A percentile compares a stretch with the other conserved stretches of the same genome.
Evolutionary conservation across 2,113 vertebrate species (phyloP).

Genomic region (Panthera tigris): DNA sequence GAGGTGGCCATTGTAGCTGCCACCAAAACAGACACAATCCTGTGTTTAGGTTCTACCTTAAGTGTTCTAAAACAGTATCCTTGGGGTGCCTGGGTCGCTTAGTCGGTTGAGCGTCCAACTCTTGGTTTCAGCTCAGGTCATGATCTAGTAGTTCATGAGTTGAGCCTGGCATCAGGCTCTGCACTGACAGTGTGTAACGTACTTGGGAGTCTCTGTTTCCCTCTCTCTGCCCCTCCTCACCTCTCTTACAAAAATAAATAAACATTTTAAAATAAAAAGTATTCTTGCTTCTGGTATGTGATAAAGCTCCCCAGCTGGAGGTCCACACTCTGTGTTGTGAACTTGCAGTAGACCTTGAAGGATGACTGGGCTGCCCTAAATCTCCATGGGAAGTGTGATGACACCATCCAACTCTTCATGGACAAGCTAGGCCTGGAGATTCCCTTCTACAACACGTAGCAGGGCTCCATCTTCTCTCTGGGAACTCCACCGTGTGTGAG

Average conservation of each 20-base stretch:
- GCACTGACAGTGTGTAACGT: too few species aligned
- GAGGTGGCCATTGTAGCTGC: constrained; percentile 91
- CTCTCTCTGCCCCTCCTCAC: too few species aligned
- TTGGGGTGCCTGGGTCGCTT: background rate
- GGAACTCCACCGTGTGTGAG: constrained; percentile 85
- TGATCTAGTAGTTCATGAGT: too few species aligned
- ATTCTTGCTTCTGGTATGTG: constrained; percentile 93
- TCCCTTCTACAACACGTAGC: constrained; percentile 88
- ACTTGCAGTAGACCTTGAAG: constrained; percentile 96
- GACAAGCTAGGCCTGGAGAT: constrained; percentile 88
- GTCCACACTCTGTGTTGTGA: constrained; percentile 93
- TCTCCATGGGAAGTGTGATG: constrained; percentile 93
- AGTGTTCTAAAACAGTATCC: constrained; percentile 96
- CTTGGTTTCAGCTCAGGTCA: too few species aligned
- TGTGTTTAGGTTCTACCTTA: constrained; percentile 95
- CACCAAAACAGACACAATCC: constrained; percentile 91
- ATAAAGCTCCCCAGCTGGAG: constrained; percentile 89
- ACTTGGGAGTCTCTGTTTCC: too few species aligned
- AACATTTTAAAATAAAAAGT: constrained; percentile 80
- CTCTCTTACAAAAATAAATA: too few species aligned
- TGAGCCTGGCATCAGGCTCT: too few species aligned
- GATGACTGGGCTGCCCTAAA: constrained; percentile 92
- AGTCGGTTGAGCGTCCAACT: too few species aligned
- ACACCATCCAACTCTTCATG: constrained; percentile 92
- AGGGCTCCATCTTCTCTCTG: constrained; percentile 91